Percentiles rank a stretch among this genome's conserved stretches.
phyloP scores from a whole-genome alignment of 2,888 invertebrate genomes.

The Enoplolaimus lenunculus region DNA sequence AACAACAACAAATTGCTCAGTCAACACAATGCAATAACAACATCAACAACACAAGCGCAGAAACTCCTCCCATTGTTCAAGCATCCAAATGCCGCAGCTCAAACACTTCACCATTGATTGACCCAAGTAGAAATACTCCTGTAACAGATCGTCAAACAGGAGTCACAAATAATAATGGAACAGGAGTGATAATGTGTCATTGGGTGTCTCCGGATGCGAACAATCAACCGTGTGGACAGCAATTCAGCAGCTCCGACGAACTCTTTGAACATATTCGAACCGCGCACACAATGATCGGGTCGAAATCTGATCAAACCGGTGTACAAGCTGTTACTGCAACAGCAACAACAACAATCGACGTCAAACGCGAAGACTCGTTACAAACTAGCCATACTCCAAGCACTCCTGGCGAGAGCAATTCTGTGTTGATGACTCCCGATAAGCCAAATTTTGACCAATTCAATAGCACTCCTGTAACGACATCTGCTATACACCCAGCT shows the following conservation, averaged over 20 bases:
- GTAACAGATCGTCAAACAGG: not conserved
- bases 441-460: not conserved
- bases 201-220: not conserved
- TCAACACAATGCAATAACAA: no score
- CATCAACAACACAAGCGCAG: not conserved
- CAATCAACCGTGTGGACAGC: constrained; percentile 10
- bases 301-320: no score
- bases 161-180: not conserved
- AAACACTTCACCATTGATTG: not conserved
- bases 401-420: not conserved
- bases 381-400: not conserved
- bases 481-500: not conserved
- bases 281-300: constrained; percentile 2
- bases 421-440: not conserved
- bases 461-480: not conserved
- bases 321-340: no score
- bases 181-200: not conserved
- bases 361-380: no score
- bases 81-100: not conserved
- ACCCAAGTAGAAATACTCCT: not conserved
- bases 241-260: constrained; percentile 10
- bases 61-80: not conserved
- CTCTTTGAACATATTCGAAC: constrained; percentile 21
- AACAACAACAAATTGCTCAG: not conserved
- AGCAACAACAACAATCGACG: not conserved